Conservation (phyloP, 1,140 invertebrate genomes). For the Araneus ventricosus region DNA sequence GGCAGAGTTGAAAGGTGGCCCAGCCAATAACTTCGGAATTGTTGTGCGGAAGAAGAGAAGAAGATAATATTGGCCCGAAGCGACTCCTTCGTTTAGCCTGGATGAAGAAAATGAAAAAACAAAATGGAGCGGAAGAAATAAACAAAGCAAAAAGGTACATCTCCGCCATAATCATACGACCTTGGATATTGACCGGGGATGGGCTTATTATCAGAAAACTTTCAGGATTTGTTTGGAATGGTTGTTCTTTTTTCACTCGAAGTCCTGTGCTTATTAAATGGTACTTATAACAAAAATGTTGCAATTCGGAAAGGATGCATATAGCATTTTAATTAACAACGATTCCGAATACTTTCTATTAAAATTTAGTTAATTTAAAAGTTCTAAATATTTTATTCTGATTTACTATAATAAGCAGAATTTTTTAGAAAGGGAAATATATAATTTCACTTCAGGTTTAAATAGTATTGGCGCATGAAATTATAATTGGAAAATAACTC, state of each 20-base stretch:
- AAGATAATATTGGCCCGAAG: constrained; percentile 53
- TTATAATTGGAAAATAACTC: too few species aligned
- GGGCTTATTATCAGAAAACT: constrained; percentile 33
- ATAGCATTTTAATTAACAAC: neutral
- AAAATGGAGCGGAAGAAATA: constrained; percentile 20
- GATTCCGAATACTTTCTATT: too few species aligned
- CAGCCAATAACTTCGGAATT: constrained; percentile 54
- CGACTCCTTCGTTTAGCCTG: constrained; percentile 48
- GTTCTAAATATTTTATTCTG: too few species aligned
- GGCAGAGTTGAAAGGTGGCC: constrained; percentile 8
- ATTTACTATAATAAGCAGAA: too few species aligned
- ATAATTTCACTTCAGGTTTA: too few species aligned
- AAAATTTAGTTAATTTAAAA: too few species aligned
- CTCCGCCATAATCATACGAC: constrained; percentile 21
- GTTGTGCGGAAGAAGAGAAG: neutral
- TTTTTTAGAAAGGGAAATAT: too few species aligned
- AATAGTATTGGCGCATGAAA: too few species aligned
- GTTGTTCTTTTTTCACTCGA: neutral
- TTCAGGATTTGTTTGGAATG: neutral
- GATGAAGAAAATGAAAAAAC: constrained; percentile 51
- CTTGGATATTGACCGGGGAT: constrained; percentile 46
- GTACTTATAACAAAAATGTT: neutral
- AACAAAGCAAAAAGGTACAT: constrained; percentile 13
- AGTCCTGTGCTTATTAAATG: neutral
- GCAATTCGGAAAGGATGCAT: neutral